A percentile compares a stretch with the other conserved stretches of the same genome.
These are phyloP conservation scores for Pygoscelis adeliae DNA, from an alignment of 2,113 vertebrate genomes.

Conservation along the genomic window DNA sequence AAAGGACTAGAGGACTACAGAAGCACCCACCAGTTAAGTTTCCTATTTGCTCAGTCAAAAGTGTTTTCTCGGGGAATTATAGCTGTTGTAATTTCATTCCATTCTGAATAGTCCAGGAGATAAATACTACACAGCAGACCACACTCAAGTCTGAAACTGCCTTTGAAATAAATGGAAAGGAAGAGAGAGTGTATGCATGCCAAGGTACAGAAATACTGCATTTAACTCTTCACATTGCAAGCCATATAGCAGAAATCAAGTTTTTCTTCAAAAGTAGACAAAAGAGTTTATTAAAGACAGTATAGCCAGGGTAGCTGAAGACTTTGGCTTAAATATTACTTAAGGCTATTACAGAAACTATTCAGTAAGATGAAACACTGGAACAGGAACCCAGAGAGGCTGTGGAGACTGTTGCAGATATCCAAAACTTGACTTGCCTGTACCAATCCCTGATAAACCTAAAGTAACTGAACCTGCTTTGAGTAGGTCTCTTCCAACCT, in stretches of 20 bases:
- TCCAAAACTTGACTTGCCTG: neutral
- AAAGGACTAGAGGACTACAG: neutral
- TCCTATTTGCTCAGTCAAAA: neutral
- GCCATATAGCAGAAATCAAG: neutral
- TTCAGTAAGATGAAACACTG: neutral
- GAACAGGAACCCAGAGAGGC: neutral
- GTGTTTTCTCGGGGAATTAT: neutral
- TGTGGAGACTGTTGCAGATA: neutral
- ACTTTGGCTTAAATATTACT: neutral
- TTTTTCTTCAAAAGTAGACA: neutral
- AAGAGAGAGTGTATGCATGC: neutral
- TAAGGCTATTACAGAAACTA: neutral
- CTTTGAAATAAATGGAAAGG: neutral
- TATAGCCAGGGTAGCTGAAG: neutral
- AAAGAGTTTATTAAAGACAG: neutral
- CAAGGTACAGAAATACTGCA: neutral
- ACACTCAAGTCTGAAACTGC: neutral
- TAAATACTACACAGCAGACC: neutral
- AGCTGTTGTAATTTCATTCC: neutral
- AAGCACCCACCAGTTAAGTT: neutral
- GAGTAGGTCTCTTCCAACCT: neutral
- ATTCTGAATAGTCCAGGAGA: neutral
- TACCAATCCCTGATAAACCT: neutral
- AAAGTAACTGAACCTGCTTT: neutral
- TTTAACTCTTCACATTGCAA: neutral